Evolutionary conservation across 2,797 vertebrate genomes (phyloP).

Genomic region (Triplophysa bombifrons): DNA sequence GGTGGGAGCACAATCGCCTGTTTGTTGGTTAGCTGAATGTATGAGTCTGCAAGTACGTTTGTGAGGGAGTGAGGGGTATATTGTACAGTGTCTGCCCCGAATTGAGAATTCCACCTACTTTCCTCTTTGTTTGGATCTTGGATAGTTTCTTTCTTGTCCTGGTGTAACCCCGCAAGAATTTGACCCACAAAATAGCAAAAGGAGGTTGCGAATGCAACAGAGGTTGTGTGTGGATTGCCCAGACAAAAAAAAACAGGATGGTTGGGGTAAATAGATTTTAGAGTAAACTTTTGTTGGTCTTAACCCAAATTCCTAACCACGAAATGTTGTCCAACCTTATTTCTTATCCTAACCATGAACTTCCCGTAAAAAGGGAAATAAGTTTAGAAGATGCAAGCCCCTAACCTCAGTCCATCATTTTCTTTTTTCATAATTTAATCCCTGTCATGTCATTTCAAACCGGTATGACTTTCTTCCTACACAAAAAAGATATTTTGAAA

Average conservation of each 20-base stretch:
- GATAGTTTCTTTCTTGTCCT: slow-evolving; percentile 37
- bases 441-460: too few species aligned
- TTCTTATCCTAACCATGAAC: background rate
- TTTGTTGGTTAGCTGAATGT: slow-evolving; percentile 54
- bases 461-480: too few species aligned
- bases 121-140: slow-evolving; percentile 49
- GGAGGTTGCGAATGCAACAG: slow-evolving; percentile 37
- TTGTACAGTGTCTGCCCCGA: slow-evolving; percentile 55
- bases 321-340: background rate
- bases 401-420: background rate
- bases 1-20: slow-evolving; percentile 47
- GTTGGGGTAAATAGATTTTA: slow-evolving; percentile 45
- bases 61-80: slow-evolving; percentile 48
- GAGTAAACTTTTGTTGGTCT: slow-evolving; percentile 4
- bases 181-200: slow-evolving; percentile 44
- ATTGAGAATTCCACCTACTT: slow-evolving; percentile 53
- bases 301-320: background rate
- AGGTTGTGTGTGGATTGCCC: slow-evolving; percentile 39
- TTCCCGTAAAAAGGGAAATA: too few species aligned
- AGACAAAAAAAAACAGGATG: slow-evolving; percentile 8
- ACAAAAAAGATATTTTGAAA: too few species aligned
- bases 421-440: too few species aligned
- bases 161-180: slow-evolving; percentile 49
- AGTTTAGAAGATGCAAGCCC: background rate
- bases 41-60: slow-evolving; percentile 20